phyloP scores from a whole-genome alignment of 2,113 vertebrate genomes.

The Chauna torquata region DNA sequence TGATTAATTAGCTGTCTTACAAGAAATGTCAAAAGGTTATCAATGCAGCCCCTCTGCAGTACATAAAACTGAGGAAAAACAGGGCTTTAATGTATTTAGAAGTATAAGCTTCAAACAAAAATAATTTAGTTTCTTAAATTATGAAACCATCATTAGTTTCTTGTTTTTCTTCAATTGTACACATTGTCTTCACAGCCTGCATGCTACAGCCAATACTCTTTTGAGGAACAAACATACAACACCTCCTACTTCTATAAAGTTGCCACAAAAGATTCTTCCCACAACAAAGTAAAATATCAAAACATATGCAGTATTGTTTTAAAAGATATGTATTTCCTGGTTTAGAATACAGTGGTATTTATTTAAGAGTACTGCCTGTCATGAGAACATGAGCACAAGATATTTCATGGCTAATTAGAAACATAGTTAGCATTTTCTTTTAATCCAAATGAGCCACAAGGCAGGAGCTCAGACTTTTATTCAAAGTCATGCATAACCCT shows the following conservation, averaged over 20 bases:
- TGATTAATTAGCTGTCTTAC: not conserved
- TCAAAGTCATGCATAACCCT: constrained; percentile 60
- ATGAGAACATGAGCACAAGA: constrained; percentile 25
- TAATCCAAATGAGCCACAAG: constrained; percentile 52
- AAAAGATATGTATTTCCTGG: not conserved
- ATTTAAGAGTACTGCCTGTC: not conserved
- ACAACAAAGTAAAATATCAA: not conserved
- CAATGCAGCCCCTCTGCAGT: not conserved
- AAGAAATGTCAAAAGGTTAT: not conserved
- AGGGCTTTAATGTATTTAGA: not conserved
- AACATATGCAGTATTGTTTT: not conserved
- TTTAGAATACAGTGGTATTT: not conserved
- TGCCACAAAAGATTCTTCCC: not conserved
- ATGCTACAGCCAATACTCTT: not conserved
- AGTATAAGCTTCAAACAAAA: not conserved
- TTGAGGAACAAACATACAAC: not conserved
- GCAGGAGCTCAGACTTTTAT: constrained; percentile 60
- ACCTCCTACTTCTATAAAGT: not conserved
- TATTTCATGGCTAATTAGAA: constrained; percentile 64
- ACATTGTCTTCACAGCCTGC: not conserved
- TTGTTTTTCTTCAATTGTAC: not conserved
- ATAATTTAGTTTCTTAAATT: not conserved
- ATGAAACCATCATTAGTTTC: not conserved
- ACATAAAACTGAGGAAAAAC: not conserved
- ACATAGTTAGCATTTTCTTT: constrained; percentile 43